A percentile compares a stretch with the other conserved stretches of the same genome.
phyloP scores from a whole-genome alignment of 2,797 vertebrate species.

The Myotis findleyi region DNA sequence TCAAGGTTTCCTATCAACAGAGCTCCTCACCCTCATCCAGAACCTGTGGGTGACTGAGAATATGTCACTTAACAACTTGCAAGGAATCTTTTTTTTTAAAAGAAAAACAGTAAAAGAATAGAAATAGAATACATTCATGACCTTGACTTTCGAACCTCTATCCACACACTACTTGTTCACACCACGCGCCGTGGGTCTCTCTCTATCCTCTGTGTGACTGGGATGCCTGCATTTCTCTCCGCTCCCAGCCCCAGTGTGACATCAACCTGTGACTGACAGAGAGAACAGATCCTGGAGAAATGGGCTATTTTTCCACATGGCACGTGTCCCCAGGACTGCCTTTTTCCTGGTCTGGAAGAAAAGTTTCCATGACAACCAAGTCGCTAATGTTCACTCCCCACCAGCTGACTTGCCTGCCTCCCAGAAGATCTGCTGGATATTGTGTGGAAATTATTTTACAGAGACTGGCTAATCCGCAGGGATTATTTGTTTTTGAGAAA shows the following conservation, averaged over 20 bases:
- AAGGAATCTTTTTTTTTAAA: neutral
- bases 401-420: conserved; percentile 53
- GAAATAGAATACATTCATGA: conserved; percentile 60
- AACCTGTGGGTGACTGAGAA: conserved; percentile 12
- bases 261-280: conserved; percentile 54
- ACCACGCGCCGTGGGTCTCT: neutral
- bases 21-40: neutral
- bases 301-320: conserved; percentile 67
- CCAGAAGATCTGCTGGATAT: conserved; percentile 61
- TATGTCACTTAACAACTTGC: conserved; percentile 40
- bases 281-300: conserved; percentile 65
- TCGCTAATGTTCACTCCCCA: conserved; percentile 31
- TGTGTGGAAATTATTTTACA: conserved; percentile 62
- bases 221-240: neutral
- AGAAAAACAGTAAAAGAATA: conserved; percentile 22
- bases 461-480: conserved; percentile 54
- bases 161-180: conserved; percentile 7
- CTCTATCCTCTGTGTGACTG: neutral
- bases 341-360: conserved; percentile 66
- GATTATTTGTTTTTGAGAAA: conserved; percentile 71
- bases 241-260: conserved; percentile 3
- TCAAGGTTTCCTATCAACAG: conserved; percentile 22
- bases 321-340: conserved; percentile 50
- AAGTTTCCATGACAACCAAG: conserved; percentile 74
- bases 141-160: conserved; percentile 41